A percentile compares a stretch with the other conserved stretches of the same genome.
phyloP scores from a whole-genome alignment of 1,140 invertebrate species.

The Formica selysi region DNA sequence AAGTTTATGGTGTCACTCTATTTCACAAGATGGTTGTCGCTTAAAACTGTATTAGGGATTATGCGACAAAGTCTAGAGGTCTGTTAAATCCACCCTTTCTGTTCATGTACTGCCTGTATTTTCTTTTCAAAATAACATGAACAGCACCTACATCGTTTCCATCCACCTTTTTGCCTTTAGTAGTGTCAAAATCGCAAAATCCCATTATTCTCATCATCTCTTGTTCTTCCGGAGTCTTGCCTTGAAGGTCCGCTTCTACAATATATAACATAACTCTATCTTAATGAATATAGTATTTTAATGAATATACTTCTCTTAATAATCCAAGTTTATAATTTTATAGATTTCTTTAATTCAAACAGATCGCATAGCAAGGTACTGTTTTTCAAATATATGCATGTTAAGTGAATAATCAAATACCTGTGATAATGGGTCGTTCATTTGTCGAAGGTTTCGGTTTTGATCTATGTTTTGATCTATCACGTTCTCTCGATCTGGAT shows the following conservation, averaged over 20 bases:
- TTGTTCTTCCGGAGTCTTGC: slow-evolving; percentile 96
- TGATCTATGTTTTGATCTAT: slow-evolving; percentile 80
- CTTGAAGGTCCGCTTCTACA: slow-evolving; percentile 91
- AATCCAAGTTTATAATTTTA: background rate
- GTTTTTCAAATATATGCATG: too few species aligned
- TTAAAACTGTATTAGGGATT: slow-evolving; percentile 73
- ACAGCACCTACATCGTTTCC: slow-evolving; percentile 97
- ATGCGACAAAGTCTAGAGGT: slow-evolving; percentile 97
- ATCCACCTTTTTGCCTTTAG: slow-evolving; percentile 97
- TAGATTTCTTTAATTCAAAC: background rate
- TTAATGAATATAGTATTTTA: background rate
- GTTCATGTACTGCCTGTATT: slow-evolving; percentile 99
- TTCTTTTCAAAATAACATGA: slow-evolving; percentile 97
- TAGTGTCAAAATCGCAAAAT: slow-evolving; percentile 97
- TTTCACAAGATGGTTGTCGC: background rate
- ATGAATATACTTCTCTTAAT: background rate
- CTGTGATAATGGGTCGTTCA: slow-evolving; percentile 88
- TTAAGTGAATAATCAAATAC: slow-evolving; percentile 67
- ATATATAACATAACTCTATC: slow-evolving; percentile 56
- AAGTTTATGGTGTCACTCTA: background rate
- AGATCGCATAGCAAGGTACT: background rate
- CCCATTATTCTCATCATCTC: slow-evolving; percentile 99
- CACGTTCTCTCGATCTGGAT: slow-evolving; percentile 86
- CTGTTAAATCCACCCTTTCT: slow-evolving; percentile 99
- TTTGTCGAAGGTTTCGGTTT: slow-evolving; percentile 78